Evolutionary conservation across 2,888 invertebrate genomes (phyloP), one percentile per base, ranked within the genome.

Genomic region (Athalia circularis): DNA sequence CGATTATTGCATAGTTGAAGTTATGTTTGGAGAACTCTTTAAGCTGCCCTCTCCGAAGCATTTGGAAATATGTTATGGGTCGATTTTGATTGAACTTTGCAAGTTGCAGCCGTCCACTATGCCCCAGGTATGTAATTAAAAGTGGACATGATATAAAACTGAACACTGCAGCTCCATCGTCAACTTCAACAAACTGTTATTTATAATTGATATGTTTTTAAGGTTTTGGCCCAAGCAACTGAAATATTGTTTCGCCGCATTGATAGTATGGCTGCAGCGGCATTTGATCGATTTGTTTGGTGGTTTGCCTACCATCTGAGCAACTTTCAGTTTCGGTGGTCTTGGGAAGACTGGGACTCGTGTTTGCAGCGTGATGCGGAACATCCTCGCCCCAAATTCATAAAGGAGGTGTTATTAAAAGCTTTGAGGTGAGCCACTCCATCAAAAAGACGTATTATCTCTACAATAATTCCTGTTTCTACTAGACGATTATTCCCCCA

Each of bases 251-350:
- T 98, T 88, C 95, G 98, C 91, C 93, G 99, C 81, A 96, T 99
- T 87, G 98, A 99, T 89, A 95, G 96, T 0, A 99, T 99, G 99
- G 98, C 99, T 89, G 96, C 97, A 0, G 95, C 97, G 2, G 98
- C 98, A 88, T 97, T 99, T 90, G 99, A 99, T 91, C 94, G 99
- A 85, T 98, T 99, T 90, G 96, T 96, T 45, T 95, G 95, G 90
- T 99, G 99, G 99, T 99, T 99, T 91, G 94, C 97, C 0, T 99
- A 99, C 90, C 99, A 99, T 91, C 92, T 99, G 91, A 99, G 99
- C 90, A 99, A 99, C 92, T 99, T 99, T 90, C 99, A 99, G 91
- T 99, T 98, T 90, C 95, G 98, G 77, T 99, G 99, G 99, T 97
- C 97, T 3, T 99, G 99, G 99, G 97, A 97, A 83, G 98, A 98